A percentile compares a stretch with the other conserved stretches of the same genome.
Conservation (phyloP, 1,140 invertebrate species). For the Drosophila ogumai region DNA sequence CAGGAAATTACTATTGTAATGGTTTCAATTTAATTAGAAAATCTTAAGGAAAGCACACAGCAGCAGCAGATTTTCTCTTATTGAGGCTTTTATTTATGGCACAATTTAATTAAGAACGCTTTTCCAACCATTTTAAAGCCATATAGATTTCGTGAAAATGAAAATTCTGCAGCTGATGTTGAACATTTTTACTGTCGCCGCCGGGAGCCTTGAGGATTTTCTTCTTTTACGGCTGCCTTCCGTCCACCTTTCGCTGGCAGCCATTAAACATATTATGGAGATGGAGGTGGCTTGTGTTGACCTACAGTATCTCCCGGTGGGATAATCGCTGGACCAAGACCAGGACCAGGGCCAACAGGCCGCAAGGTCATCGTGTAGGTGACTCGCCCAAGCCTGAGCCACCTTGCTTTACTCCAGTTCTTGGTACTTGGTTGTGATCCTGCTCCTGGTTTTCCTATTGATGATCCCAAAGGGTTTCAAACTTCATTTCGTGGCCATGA, state of each 20-base stretch:
- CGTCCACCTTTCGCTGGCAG: conserved; percentile 1
- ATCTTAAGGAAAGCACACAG: neutral
- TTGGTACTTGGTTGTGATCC: neutral
- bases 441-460: conserved; percentile 3
- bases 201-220: conserved; percentile 19
- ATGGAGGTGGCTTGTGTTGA: conserved; percentile 9
- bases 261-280: conserved; percentile 3
- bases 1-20: neutral
- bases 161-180: neutral
- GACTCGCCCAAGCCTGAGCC: neutral
- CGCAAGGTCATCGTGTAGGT: conserved; percentile 25
- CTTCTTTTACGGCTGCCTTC: conserved; percentile 24
- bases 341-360: conserved; percentile 16
- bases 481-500: conserved; percentile 31
- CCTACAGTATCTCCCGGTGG: conserved; percentile 33
- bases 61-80: neutral
- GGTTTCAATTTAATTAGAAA: neutral
- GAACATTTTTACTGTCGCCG: neutral
- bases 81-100: neutral
- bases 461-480: conserved; percentile 33
- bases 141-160: neutral
- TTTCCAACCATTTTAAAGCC: neutral
- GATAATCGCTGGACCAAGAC: conserved; percentile 18
- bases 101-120: neutral
- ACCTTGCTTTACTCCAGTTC: neutral